Evolutionary conservation across 1,140 invertebrate species (phyloP).

Genomic region (Drosophila kohkoa): DNA sequence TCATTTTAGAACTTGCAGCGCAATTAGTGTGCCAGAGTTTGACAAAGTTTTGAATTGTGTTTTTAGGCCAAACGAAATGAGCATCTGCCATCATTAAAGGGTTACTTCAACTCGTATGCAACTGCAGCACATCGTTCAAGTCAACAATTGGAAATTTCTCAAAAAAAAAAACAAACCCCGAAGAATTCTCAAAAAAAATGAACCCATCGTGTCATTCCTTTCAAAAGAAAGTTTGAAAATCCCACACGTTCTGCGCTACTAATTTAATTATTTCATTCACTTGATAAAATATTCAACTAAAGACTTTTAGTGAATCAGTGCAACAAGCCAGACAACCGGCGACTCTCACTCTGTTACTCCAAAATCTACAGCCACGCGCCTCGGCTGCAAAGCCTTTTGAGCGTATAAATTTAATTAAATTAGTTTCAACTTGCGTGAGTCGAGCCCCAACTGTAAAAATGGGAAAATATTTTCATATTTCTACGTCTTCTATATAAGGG

Average conservation of each 20-base stretch:
- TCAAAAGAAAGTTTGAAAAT: conserved; percentile 24
- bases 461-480: conserved; percentile 37
- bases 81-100: conserved; percentile 14
- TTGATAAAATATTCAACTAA: conserved; percentile 22
- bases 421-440: conserved; percentile 45
- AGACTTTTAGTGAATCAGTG: conserved; percentile 29
- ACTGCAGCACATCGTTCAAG: neutral
- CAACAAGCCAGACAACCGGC: conserved; percentile 16
- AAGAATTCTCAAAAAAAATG: neutral
- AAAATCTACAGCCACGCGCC: conserved; percentile 30
- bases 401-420: conserved; percentile 63
- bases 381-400: conserved; percentile 42
- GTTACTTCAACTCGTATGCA: neutral
- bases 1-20: conserved; percentile 59
- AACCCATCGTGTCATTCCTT: neutral
- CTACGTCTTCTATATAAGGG: conserved; percentile 10
- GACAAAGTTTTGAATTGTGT: conserved; percentile 69
- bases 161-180: neutral
- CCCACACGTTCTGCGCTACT: conserved; percentile 32
- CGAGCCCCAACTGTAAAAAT: conserved; percentile 7
- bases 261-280: conserved; percentile 48
- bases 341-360: neutral
- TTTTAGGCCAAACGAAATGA: conserved; percentile 63
- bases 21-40: conserved; percentile 63
- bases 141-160: neutral